A percentile compares a stretch with the other conserved stretches of the same genome.
These are phyloP conservation scores for Penaeus chinensis DNA, from an alignment of 1,140 invertebrate species.

Conservation along the genomic window DNA sequence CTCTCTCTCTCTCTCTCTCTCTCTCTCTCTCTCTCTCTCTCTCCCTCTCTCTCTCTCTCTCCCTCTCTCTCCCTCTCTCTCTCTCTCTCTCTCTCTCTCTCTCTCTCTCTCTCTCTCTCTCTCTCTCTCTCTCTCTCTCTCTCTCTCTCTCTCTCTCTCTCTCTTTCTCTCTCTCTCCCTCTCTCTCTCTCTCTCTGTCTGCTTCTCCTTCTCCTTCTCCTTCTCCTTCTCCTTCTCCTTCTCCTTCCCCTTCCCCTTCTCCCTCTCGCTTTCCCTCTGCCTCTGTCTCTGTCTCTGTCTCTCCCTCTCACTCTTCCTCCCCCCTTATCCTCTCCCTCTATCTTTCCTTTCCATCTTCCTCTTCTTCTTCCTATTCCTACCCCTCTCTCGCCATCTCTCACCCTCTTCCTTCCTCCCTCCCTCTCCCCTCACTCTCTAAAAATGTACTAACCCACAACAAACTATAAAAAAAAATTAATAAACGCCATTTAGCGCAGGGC, in stretches of 20 bases:
- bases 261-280: neutral
- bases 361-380: neutral
- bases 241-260: neutral
- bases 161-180: neutral
- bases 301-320: neutral
- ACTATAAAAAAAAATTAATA: no score
- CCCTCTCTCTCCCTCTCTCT: neutral
- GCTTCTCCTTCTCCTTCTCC: neutral
- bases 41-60: neutral
- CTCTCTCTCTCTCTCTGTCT: constrained; percentile 2
- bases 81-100: neutral
- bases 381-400: no score
- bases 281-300: neutral
- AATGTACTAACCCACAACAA: no score
- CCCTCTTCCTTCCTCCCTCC: no score
- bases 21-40: neutral
- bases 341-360: neutral
- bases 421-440: no score
- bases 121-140: neutral
- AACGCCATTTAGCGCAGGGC: no score
- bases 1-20: neutral
- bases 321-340: neutral
- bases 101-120: neutral
- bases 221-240: neutral
- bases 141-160: neutral